Evolutionary conservation across 2,888 invertebrate species (phyloP).

Genomic region (Hymenopus coronatus): DNA sequence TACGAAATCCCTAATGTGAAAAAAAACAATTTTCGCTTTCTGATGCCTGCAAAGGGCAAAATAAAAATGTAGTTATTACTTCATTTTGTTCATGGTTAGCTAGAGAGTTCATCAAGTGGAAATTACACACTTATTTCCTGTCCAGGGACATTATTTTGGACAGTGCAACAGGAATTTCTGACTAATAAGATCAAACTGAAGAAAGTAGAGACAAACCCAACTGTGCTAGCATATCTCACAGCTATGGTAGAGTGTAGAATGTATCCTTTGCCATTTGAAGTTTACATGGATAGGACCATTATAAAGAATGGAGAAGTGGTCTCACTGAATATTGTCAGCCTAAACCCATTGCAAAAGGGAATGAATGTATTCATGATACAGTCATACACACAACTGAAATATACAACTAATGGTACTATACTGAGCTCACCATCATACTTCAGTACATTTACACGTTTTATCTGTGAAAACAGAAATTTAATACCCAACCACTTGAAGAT

Average conservation of each 20-base stretch:
- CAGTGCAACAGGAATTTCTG: neutral
- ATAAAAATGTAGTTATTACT: neutral
- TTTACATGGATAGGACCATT: neutral
- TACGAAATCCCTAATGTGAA: neutral
- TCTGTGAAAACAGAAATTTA: neutral
- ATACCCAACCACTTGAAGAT: too few species aligned
- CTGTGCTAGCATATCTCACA: neutral
- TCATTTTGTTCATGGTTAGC: constrained; percentile 1
- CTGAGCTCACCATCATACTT: neutral
- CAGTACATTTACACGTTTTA: neutral
- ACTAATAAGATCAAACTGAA: neutral
- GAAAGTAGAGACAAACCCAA: neutral
- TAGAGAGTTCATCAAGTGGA: neutral
- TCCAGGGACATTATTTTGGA: neutral
- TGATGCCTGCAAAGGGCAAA: too few species aligned
- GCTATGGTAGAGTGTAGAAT: neutral
- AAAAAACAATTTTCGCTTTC: neutral
- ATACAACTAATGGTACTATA: neutral
- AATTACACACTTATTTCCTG: too few species aligned
- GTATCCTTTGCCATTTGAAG: neutral
- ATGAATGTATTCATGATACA: neutral
- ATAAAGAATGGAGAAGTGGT: neutral
- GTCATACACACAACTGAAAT: neutral
- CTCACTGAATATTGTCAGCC: neutral
- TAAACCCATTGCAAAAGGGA: neutral